Conservation (phyloP, 2,113 vertebrate species). For the Philantomba maxwellii region DNA sequence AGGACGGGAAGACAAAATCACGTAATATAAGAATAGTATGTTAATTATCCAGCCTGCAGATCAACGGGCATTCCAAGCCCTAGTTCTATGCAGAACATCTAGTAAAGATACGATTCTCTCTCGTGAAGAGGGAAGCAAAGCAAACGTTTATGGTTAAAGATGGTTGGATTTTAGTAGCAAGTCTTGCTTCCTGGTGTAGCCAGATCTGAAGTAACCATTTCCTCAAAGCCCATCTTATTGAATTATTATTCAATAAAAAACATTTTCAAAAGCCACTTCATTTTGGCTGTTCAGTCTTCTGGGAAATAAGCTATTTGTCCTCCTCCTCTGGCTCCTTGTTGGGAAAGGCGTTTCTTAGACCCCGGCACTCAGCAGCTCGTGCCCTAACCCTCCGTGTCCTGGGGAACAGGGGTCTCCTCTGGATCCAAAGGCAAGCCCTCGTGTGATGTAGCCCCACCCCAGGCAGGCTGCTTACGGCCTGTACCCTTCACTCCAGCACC, state of each 20-base stretch:
- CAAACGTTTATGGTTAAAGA: neutral
- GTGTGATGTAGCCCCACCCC: no score
- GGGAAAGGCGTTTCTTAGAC: neutral
- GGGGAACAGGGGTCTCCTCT: neutral
- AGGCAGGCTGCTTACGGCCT: no score
- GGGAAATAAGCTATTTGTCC: no score
- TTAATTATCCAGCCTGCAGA: no score
- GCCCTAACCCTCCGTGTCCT: neutral
- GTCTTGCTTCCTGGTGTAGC: neutral
- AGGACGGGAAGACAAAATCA: neutral
- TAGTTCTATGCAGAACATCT: rapidly evolving
- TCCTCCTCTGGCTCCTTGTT: neutral
- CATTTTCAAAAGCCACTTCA: neutral
- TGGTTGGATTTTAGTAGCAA: neutral
- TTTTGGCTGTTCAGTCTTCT: neutral
- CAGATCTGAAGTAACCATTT: neutral
- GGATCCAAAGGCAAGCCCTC: neutral
- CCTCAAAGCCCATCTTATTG: neutral
- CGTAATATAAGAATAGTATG: rapidly evolving
- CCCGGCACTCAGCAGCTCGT: rapidly evolving
- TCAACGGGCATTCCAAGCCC: rapidly evolving
- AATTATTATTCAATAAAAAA: neutral
- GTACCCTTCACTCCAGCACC: rapidly evolving
- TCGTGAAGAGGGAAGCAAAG: neutral
- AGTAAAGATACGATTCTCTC: neutral